Percentiles rank a stretch among this genome's conserved stretches.
phyloP scores from a whole-genome alignment of 2,113 vertebrate genomes.

The Oncorhynchus keta region DNA sequence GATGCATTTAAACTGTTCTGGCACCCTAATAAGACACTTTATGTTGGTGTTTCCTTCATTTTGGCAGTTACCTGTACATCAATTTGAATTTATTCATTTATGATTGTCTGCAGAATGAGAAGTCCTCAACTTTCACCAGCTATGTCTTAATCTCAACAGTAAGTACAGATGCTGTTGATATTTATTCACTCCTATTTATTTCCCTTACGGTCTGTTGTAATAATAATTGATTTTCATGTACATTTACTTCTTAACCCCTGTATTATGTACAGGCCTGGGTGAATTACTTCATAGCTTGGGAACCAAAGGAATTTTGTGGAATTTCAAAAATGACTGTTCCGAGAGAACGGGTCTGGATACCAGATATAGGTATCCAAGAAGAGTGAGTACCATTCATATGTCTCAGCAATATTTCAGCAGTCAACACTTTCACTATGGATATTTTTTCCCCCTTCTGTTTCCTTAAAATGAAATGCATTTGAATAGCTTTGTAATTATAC shows the following conservation, averaged over 20 bases:
- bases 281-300: conserved; percentile 60
- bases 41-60: no score
- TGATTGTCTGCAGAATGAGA: conserved; percentile 54
- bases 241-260: background rate
- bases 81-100: background rate
- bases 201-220: background rate
- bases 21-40: no score
- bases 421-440: background rate
- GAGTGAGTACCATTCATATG: conserved; percentile 48
- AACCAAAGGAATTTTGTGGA: conserved; percentile 54
- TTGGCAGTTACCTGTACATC: no score
- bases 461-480: no score
- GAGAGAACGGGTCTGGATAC: conserved; percentile 52
- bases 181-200: conserved; percentile 6
- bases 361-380: conserved; percentile 48
- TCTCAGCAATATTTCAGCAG: background rate
- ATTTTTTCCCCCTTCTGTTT: no score
- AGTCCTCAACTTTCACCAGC: conserved; percentile 49
- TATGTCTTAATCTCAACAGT: conserved; percentile 46
- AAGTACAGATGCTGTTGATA: conserved; percentile 7
- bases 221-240: background rate
- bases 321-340: conserved; percentile 42
- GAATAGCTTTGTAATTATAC: background rate
- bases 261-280: conserved; percentile 51
- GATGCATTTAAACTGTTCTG: no score